Evolutionary conservation across 2,888 invertebrate genomes (phyloP).

Genomic region (Actias luna): DNA sequence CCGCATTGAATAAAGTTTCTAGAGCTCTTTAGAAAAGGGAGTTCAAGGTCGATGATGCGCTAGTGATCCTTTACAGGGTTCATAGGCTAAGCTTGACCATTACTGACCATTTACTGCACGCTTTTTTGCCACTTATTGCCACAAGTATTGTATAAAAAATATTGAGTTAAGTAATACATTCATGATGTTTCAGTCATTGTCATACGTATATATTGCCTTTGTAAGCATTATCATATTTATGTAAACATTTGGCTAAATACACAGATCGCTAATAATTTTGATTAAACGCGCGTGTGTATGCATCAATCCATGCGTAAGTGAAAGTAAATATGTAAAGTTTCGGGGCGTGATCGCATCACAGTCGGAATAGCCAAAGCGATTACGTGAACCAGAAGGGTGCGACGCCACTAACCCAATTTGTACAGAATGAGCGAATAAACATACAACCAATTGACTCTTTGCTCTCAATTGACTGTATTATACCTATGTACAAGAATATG

Average conservation of each 20-base stretch:
- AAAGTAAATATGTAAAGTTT: slow-evolving; percentile 65
- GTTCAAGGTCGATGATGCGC: too few relatives aligned
- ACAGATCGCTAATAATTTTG: slow-evolving; percentile 47
- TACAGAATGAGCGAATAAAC: slow-evolving; percentile 68
- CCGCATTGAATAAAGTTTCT: too few relatives aligned
- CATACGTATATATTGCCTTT: not conserved
- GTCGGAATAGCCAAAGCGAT: slow-evolving; percentile 67
- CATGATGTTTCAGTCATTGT: not conserved
- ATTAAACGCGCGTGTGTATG: slow-evolving; percentile 50
- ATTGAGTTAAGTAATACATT: not conserved
- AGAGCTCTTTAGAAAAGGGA: too few relatives aligned
- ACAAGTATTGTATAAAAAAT: too few relatives aligned
- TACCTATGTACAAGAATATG: not conserved
- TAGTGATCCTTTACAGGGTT: too few relatives aligned
- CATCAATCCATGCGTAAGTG: slow-evolving; percentile 45
- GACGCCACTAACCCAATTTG: slow-evolving; percentile 73
- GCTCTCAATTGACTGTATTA: slow-evolving; percentile 17
- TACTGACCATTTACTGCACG: too few relatives aligned
- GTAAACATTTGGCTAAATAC: not conserved
- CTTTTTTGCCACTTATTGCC: too few relatives aligned
- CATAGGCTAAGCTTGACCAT: too few relatives aligned
- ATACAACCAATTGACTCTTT: slow-evolving; percentile 47
- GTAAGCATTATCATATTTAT: not conserved
- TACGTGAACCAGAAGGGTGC: slow-evolving; percentile 57
- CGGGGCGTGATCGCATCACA: slow-evolving; percentile 62